Base-by-base conservation (phyloP, 1,140 invertebrate species). In the Papilio machaon region DNA sequence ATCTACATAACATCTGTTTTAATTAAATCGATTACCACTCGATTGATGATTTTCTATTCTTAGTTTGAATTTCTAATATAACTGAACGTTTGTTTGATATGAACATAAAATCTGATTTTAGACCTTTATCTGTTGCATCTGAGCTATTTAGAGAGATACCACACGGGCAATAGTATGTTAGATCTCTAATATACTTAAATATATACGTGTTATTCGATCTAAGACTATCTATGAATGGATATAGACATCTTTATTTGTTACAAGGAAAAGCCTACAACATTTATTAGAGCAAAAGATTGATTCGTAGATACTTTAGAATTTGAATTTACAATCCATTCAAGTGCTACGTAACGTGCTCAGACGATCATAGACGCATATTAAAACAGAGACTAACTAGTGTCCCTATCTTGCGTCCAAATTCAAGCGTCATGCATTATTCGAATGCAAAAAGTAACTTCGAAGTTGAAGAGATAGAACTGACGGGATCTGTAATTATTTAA, bases 401-500 rank as follows among this genome's bases (percentile, higher is more conserved):
- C 30, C 13, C 64, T 23, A 2, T 11, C 30, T 70, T 35, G 30
- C 58, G n/a, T 60, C n/a, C 0, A 70, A 70, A 30, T 70, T 70
- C 13, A 54, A 17, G 17, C 15, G 17, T 13, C 60, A 70, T 35
- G 15, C 13, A 15, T 15, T 15, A 70, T 70, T 70, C 64, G 64
- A 35, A 70, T 70, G 30, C 43, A 52, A 75, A 52, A 76, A 49
- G 46, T 49, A 15, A 7, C 43, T 54, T 2, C n/a, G 52, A 23
- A 46, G 46, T 47, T 75, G 46, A 76, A 76, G 60, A 23, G 58
- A 64, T 15, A 46, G 43, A 35, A 30, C 35, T 1, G 43, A 76
- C 74, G 47, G 47, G 47, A 46, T 19, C 35, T 67, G 54, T 79
- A 79, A 79, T 79, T 64, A 79, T 79, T 78, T 78, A 78, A 78